Percentiles rank a stretch among this genome's conserved stretches.
Evolutionary conservation across 2,797 vertebrate genomes (phyloP).

Genomic region (Lacerta bilineata): DNA sequence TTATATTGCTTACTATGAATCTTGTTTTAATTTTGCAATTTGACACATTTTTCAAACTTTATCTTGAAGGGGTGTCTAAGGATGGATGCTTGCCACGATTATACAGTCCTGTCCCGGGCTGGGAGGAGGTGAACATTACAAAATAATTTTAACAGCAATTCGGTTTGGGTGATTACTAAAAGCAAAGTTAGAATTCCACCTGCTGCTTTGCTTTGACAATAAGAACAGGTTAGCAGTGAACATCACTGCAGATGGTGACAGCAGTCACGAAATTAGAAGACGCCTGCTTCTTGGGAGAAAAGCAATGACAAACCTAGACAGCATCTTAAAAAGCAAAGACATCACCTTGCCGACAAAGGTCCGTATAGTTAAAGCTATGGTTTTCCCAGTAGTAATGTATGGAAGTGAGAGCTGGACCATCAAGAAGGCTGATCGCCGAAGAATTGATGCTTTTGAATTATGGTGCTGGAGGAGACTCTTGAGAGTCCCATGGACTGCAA

Average conservation of each 20-base stretch:
- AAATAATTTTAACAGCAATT: constrained; percentile 10
- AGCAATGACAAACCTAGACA: too few species aligned
- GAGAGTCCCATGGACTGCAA: too few species aligned
- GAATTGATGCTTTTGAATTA: too few species aligned
- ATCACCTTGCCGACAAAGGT: too few species aligned
- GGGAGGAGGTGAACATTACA: background rate
- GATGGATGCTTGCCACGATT: background rate
- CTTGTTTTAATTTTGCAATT: background rate
- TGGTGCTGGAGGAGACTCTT: too few species aligned
- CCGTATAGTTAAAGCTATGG: too few species aligned
- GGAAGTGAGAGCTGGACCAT: too few species aligned
- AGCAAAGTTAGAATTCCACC: background rate
- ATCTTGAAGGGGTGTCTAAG: background rate
- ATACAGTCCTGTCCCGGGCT: background rate
- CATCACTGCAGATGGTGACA: background rate
- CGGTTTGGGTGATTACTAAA: background rate
- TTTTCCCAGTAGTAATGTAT: too few species aligned
- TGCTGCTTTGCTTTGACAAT: constrained; percentile 8
- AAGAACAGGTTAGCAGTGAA: background rate
- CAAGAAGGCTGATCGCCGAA: too few species aligned
- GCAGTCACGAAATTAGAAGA: too few species aligned
- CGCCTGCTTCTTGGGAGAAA: too few species aligned
- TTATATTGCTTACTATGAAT: background rate
- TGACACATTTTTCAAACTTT: background rate
- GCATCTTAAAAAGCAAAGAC: too few species aligned